These are phyloP conservation scores for Reticulitermes lucifugus DNA, from an alignment of 2,888 invertebrate species.

Conservation along the genomic window DNA sequence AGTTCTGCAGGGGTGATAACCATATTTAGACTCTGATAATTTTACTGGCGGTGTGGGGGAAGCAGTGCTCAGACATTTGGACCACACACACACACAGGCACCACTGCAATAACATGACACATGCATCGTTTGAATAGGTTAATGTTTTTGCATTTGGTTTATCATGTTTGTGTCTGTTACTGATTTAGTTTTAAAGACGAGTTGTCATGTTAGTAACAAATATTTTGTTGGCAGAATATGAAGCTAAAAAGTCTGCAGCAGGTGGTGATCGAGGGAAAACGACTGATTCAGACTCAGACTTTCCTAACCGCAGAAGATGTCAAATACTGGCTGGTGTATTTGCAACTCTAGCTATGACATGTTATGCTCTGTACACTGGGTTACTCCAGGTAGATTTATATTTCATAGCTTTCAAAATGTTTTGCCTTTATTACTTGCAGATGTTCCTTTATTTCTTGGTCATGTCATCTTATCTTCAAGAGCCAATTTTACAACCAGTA, in stretches of 20 bases:
- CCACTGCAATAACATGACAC: too few species aligned
- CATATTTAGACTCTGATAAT: too few species aligned
- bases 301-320: slow-evolving; percentile 76
- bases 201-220: too few species aligned
- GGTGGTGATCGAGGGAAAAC: slow-evolving; percentile 54
- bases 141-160: too few species aligned
- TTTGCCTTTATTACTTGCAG: background rate
- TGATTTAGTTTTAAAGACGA: too few species aligned
- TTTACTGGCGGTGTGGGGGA: too few species aligned
- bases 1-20: too few species aligned
- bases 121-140: too few species aligned
- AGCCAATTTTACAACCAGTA: background rate
- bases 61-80: too few species aligned
- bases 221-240: slow-evolving; percentile 60
- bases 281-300: slow-evolving; percentile 65
- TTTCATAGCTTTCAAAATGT: background rate
- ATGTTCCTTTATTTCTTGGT: background rate
- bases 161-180: too few species aligned
- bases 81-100: too few species aligned
- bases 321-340: slow-evolving; percentile 76
- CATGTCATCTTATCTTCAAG: background rate
- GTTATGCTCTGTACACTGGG: slow-evolving; percentile 76
- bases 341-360: slow-evolving; percentile 77
- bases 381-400: slow-evolving; percentile 68
- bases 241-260: slow-evolving; percentile 61